Evolutionary conservation across 2,113 vertebrate species (phyloP), one percentile per base, ranked within the genome.

Genomic region (Oriolus oriolus): DNA sequence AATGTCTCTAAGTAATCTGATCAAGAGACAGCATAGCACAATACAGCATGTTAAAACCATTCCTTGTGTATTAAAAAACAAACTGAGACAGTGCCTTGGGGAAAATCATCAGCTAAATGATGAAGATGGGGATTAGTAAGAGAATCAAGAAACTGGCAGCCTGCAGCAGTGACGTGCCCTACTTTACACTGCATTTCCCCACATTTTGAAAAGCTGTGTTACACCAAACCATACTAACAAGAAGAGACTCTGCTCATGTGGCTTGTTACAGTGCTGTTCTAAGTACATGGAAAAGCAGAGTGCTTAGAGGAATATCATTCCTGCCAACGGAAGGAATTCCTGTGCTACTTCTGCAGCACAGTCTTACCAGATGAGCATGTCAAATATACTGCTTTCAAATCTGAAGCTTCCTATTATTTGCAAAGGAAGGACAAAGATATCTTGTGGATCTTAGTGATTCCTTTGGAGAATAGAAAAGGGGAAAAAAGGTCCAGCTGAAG

Each of bases 21-120:
- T 78, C 27, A 69, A 76, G 31, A 87, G 57, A 49, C 1, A 74
- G 22, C 14, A 75, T 7, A 75, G 52, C 24, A 54, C 22, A 78
- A 33, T 17, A 52, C 3, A 1, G 20, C 31, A 14, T 33, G 42
- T 30, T 65, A 45, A 39, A 89, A 93, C 31, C 2, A 75, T 63
- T 78, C 16, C 4, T 50, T 80, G 7, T 18, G 21, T 69, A 71
- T 49, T 64, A 30, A 76, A 93, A 64, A 69, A 15, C 1, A 65
- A 31, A 20, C 1, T 44, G 1, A 71, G 56, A 45, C 0, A 2
- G 6, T 80, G 66, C 39, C 15, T 37, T 4, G 6, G 26, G 14
- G 47, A 61, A 84, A 63, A 77, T 18, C 4, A n/a, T 35, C 21
- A 39, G 11, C 47, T 49, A 56, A 76, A 89, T 1, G 15, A 47